Conservation (phyloP, 2,113 vertebrate genomes). For the Macroglossus sobrinus region DNA sequence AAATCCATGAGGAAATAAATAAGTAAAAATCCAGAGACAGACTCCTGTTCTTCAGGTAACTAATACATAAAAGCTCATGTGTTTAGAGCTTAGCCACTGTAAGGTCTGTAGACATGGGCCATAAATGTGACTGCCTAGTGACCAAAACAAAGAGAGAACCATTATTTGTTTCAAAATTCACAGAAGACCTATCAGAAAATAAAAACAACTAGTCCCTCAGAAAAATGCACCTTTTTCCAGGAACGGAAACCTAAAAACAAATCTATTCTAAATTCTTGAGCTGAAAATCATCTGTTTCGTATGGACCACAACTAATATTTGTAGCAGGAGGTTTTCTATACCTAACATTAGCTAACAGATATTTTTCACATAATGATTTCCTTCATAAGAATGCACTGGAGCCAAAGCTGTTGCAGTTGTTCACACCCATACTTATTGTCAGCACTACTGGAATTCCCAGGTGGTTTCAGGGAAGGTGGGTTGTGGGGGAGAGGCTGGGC, state of each 20-base stretch:
- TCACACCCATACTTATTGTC: background rate
- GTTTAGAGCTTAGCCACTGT: background rate
- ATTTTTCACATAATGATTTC: background rate
- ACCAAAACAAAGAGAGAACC: background rate
- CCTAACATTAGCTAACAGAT: background rate
- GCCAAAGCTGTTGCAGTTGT: background rate
- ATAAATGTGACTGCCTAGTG: background rate
- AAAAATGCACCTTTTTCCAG: background rate
- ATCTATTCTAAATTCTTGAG: background rate
- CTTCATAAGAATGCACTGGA: background rate
- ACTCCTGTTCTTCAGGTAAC: background rate
- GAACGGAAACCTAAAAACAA: background rate
- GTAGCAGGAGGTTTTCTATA: background rate
- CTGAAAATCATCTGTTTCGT: background rate
- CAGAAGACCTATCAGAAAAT: background rate
- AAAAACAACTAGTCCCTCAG: background rate
- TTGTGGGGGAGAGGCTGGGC: background rate
- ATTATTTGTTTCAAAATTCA: conserved; percentile 21
- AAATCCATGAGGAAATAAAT: background rate
- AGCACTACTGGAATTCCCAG: background rate
- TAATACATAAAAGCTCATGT: background rate
- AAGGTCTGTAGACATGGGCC: background rate
- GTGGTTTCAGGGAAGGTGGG: background rate
- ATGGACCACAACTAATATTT: background rate
- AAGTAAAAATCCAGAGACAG: background rate